Base-by-base conservation (phyloP, 2,797 vertebrate species). In the Syncerus caffer region DNA sequence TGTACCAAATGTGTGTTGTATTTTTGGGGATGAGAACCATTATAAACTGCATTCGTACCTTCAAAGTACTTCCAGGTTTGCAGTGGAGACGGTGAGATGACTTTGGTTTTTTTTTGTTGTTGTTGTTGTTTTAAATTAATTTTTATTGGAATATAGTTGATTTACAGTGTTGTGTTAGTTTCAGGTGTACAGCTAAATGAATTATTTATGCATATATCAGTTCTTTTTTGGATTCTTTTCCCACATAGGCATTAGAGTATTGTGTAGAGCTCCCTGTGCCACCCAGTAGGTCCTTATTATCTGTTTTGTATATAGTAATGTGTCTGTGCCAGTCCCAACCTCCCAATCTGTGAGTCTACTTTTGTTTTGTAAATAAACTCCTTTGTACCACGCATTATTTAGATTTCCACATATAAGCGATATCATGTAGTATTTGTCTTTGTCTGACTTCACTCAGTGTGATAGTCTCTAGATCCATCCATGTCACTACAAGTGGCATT, bases 181-280 rank as follows among this genome's bases (percentile, higher is more conserved):
- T 25, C 23, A 42, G 71, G 71, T 13, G 1, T 25, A 74, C 38
- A 74, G 71, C 23, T 4, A 42, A 74, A 74, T 27, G 38, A 74
- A 74, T 42, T 23, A 74, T 12, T 74, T 74, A 71, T 0, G 0
- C 64, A 11, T 71, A 27, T 15, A 74, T 74, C 23, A 42, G 27
- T 25, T 74, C 38, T 14, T 27, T 7, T 14, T 14, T 42, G 6
- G 71, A 27, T 42, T 42, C 3, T 74, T 74, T 42, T 74, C 71
- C 2, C 12, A 0, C 8, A 4, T 27, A 27, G 71, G 6, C 21
- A 42, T 42, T 25, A 74, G 38, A 74, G 38, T 42, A 74, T 14
- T 74, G 38, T 42, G 23, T 42, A 25, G 67, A 74, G 67, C 21
- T 7, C 38, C 21, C 34, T 42, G 6, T 42, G 21, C 21, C 42